phyloP scores from a whole-genome alignment of 2,113 vertebrate genomes.

The Candoia aspera region DNA sequence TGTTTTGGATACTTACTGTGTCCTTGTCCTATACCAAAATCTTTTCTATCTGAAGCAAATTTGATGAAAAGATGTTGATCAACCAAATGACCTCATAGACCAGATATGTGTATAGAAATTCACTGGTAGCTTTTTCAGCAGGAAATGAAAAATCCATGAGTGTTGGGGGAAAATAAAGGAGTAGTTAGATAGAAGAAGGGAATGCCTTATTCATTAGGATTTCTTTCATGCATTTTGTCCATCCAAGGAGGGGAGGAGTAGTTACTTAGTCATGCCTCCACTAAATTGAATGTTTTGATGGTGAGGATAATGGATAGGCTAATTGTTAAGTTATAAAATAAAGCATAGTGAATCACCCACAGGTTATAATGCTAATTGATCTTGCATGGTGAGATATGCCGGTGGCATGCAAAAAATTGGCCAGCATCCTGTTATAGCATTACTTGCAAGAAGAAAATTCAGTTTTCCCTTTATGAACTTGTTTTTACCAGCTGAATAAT shows the following conservation, averaged over 20 bases:
- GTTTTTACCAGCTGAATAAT: neutral
- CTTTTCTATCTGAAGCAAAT: slow-evolving; percentile 38
- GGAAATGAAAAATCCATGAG: slow-evolving; percentile 34
- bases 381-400: slow-evolving; percentile 46
- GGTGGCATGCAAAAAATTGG: slow-evolving; percentile 62
- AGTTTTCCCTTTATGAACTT: slow-evolving; percentile 2
- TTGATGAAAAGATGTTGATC: slow-evolving; percentile 65
- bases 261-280: slow-evolving; percentile 22
- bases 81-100: slow-evolving; percentile 62
- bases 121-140: slow-evolving; percentile 52
- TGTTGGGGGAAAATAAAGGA: slow-evolving; percentile 13
- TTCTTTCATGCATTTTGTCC: slow-evolving; percentile 32
- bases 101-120: slow-evolving; percentile 65
- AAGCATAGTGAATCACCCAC: slow-evolving; percentile 33
- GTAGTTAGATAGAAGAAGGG: slow-evolving; percentile 34
- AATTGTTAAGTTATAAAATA: slow-evolving; percentile 7
- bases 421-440: slow-evolving; percentile 46
- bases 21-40: slow-evolving; percentile 34
- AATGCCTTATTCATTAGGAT: neutral
- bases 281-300: neutral
- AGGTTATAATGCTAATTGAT: neutral
- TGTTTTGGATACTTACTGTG: slow-evolving; percentile 16
- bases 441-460: slow-evolving; percentile 14
- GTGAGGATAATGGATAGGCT: neutral
- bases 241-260: slow-evolving; percentile 30